Base-by-base conservation (phyloP, 1,140 invertebrate species). In the Lucilia cuprina region DNA sequence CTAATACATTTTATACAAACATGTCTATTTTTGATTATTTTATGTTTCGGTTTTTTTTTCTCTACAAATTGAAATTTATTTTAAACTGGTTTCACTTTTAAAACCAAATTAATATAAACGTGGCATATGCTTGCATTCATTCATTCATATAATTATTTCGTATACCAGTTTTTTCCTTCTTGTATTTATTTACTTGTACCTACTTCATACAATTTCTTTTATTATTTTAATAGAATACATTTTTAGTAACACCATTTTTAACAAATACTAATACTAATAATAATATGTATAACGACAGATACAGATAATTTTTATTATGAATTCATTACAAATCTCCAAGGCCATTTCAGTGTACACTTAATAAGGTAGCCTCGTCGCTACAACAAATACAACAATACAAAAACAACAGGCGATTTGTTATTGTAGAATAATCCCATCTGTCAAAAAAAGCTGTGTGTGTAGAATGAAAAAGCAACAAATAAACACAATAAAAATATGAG, bases 61-160 rank as follows among this genome's bases (percentile, higher is more conserved):
- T 70, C n/a, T 30, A 19, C n/a, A 10, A 60, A 19, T 70, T 70
- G 65, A 70, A 41, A 41, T 41, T 7, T 70, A 70, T 21, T 70
- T 55, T 5, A 70, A 70, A 70, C 65, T 70, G 65, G 65, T 70
- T 70, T 70, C 65, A 70, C 65, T 70, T 70, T 10, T 60, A n/a
- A 60, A 30, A 30, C 25, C 7, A n/a, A 7, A 21, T 21, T 21
- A 70, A 70, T 70, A 70, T 9, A 70, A 70, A 70, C 65, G 65
- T 70, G 65, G 65, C 65, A 70, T 70, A 41, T 41, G 35, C 35
- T 41, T 41, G 41, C 41, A 41, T 41, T 41, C 41, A 41, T 41
- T 41, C 41, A 41, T 41, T 41, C 41, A 41, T 41, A 41, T 41
- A 41, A 7, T 10, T 70, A 70, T 21, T 21, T 10, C 60, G 25